phyloP scores from a whole-genome alignment of 2,888 invertebrate species.

The Cryptosula pallasiana region DNA sequence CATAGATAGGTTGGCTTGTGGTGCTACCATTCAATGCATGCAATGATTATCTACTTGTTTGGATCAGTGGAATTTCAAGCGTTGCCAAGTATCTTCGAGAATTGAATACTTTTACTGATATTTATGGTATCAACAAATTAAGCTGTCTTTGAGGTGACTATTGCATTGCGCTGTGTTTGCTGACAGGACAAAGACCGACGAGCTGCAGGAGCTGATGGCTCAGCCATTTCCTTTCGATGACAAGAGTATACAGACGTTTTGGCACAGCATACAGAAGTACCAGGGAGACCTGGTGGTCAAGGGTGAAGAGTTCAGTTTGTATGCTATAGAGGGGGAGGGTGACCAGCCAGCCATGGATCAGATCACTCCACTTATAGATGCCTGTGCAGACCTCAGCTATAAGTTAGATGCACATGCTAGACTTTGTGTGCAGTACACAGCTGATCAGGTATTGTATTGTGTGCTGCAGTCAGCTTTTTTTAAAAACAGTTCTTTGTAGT shows the following conservation, averaged over 20 bases:
- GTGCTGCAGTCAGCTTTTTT: too few relatives aligned
- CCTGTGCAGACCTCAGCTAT: slow-evolving; percentile 18
- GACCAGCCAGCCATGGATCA: slow-evolving; percentile 20
- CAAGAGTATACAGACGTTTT: slow-evolving; percentile 3
- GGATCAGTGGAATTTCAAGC: neutral
- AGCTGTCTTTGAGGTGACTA: too few relatives aligned
- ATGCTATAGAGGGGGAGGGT: neutral
- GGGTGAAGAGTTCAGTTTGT: slow-evolving; percentile 17
- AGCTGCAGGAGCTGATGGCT: slow-evolving; percentile 10
- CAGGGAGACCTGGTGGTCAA: slow-evolving; percentile 16
- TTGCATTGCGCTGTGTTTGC: neutral
- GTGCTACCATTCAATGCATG: neutral
- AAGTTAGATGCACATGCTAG: slow-evolving; percentile 3
- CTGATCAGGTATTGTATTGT: slow-evolving; percentile 21
- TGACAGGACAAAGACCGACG: slow-evolving; percentile 6
- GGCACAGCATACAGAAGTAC: slow-evolving; percentile 24
- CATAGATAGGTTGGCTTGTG: too few relatives aligned
- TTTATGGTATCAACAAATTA: too few relatives aligned
- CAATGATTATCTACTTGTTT: neutral
- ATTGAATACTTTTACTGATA: too few relatives aligned
- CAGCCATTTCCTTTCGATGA: slow-evolving; percentile 18
- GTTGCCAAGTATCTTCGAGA: neutral
- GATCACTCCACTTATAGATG: slow-evolving; percentile 13
- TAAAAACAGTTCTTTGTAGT: too few relatives aligned
- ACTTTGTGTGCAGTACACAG: slow-evolving; percentile 21